Evolutionary conservation across 1,140 invertebrate genomes (phyloP).

Genomic region (Drosophila nannoptera): DNA sequence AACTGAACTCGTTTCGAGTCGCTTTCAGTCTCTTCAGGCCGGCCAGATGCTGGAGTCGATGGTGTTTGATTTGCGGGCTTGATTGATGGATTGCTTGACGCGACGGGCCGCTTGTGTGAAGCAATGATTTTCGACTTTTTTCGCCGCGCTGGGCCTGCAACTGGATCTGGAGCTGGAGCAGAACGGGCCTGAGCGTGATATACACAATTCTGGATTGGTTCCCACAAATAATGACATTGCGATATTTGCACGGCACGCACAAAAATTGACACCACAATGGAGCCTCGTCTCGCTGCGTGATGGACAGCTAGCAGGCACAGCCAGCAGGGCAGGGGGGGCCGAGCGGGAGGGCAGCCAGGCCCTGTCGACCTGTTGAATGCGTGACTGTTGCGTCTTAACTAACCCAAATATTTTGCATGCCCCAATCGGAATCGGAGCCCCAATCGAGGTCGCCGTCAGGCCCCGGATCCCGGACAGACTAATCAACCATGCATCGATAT

Average conservation of each 20-base stretch:
- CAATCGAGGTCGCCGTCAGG: too few relatives aligned
- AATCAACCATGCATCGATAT: conserved; percentile 69
- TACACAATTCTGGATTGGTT: conserved; percentile 62
- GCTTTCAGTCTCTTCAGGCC: conserved; percentile 13
- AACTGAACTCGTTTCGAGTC: conserved; percentile 51
- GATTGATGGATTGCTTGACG: conserved; percentile 76
- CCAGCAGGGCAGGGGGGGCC: background rate
- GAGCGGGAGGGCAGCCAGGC: background rate
- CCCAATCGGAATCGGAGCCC: background rate
- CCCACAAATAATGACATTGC: conserved; percentile 75
- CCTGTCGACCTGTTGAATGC: conserved; percentile 9
- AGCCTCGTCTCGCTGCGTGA: conserved; percentile 43
- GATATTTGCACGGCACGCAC: conserved; percentile 40
- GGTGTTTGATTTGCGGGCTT: conserved; percentile 68
- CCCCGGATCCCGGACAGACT: conserved; percentile 19
- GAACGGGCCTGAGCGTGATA: conserved; percentile 41
- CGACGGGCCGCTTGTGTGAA: conserved; percentile 51
- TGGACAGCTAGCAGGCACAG: conserved; percentile 57
- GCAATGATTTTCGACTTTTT: conserved; percentile 75
- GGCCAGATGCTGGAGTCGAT: conserved; percentile 50
- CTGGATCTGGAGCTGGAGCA: background rate
- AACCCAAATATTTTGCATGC: conserved; percentile 41
- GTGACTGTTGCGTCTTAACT: conserved; percentile 40
- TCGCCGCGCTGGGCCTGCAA: conserved; percentile 23
- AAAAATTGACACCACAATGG: conserved; percentile 30